phyloP scores from a whole-genome alignment of 2,113 vertebrate species.

The Otis tarda region DNA sequence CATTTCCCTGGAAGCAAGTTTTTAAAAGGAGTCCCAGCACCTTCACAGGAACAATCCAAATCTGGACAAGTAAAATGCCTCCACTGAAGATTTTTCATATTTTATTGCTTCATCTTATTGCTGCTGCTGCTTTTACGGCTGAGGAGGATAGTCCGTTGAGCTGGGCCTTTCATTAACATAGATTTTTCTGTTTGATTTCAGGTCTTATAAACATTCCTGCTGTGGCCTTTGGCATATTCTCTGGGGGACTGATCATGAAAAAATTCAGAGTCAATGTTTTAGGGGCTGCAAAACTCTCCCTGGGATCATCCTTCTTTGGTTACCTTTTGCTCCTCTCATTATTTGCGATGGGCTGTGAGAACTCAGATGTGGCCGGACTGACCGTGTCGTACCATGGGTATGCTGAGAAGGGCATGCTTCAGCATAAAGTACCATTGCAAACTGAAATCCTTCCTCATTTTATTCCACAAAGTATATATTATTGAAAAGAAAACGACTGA shows the following conservation, averaged over 20 bases:
- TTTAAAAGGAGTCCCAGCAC: background rate
- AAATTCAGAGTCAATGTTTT: conserved; percentile 82
- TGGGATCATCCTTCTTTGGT: conserved; percentile 85
- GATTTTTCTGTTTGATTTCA: conserved; percentile 52
- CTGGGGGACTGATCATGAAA: conserved; percentile 90
- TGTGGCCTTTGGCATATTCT: conserved; percentile 92
- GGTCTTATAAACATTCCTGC: conserved; percentile 93
- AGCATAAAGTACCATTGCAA: background rate
- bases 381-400: conserved; percentile 87
- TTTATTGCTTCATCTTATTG: background rate
- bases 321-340: conserved; percentile 86
- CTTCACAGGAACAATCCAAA: background rate
- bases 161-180: background rate
- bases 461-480: background rate
- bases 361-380: conserved; percentile 85
- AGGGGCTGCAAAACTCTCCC: conserved; percentile 85
- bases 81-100: background rate
- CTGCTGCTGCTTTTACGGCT: background rate
- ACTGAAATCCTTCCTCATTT: background rate
- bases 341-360: conserved; percentile 88
- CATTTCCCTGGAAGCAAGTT: background rate
- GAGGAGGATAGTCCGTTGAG: background rate
- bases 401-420: background rate
- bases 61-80: background rate
- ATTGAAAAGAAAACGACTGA: background rate